Evolutionary conservation across 2,113 vertebrate genomes (phyloP).

Genomic region (Bucco capensis): DNA sequence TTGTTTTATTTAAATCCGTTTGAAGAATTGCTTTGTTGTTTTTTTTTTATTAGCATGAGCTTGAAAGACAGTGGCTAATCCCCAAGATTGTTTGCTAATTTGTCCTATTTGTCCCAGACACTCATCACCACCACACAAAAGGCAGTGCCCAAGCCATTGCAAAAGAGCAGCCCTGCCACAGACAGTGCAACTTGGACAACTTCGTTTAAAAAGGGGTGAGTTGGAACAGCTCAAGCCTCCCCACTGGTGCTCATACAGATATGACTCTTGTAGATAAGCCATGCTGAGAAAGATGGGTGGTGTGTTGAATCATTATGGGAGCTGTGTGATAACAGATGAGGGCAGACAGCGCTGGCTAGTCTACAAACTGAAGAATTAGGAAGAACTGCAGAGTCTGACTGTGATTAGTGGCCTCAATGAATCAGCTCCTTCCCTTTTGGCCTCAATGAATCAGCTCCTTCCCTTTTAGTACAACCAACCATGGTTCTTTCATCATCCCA

Average conservation of each 20-base stretch:
- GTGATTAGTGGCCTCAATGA: background rate
- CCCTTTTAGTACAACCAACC: background rate
- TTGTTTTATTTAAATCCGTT: background rate
- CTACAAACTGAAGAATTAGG: background rate
- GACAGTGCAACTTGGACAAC: background rate
- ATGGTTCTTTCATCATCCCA: background rate
- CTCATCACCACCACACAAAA: background rate
- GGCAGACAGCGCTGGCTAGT: background rate
- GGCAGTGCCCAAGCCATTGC: accelerated
- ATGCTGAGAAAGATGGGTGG: background rate
- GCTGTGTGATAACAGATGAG: background rate
- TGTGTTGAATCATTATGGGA: accelerated
- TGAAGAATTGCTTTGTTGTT: background rate
- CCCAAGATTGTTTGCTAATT: no score
- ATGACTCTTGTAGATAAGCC: background rate
- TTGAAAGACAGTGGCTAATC: background rate
- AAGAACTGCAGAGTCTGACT: background rate
- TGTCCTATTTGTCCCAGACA: no score
- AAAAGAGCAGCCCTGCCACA: background rate
- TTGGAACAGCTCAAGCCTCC: background rate
- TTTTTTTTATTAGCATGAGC: background rate
- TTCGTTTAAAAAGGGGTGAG: background rate
- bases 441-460: background rate
- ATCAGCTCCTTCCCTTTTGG: background rate
- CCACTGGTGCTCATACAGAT: background rate